Percentiles rank a stretch among this genome's conserved stretches.
phyloP scores from a whole-genome alignment of 2,113 vertebrate species.

The Myrmecophaga tridactyla region DNA sequence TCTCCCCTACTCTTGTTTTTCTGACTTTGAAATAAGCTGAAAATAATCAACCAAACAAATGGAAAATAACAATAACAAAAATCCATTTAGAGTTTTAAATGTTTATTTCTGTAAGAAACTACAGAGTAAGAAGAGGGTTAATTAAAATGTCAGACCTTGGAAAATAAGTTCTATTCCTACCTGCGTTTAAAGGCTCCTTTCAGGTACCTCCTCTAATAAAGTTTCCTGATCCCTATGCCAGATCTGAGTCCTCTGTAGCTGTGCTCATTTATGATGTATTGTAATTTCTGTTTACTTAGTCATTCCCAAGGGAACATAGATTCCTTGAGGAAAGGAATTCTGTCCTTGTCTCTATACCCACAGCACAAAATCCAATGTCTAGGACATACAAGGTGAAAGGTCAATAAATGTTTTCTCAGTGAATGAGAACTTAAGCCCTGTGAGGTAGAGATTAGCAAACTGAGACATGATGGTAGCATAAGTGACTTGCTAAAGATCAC shows the following conservation, averaged over 20 bases:
- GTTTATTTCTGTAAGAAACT: conserved; percentile 1
- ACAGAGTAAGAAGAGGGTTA: not conserved
- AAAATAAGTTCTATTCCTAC: conserved; percentile 20
- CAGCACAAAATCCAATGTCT: conserved; percentile 56
- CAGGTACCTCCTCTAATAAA: not conserved
- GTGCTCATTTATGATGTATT: not conserved
- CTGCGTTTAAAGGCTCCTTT: not conserved
- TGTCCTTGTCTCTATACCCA: not conserved
- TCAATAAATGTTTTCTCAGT: conserved; percentile 54
- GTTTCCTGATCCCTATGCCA: not conserved
- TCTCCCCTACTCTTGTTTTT: not conserved
- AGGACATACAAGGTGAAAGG: not conserved
- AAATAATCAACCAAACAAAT: not conserved
- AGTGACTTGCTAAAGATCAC: not conserved
- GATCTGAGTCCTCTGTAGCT: not conserved
- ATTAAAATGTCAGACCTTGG: not conserved
- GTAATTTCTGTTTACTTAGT: not conserved
- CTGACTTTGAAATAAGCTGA: not conserved
- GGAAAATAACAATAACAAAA: not conserved
- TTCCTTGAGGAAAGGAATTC: not conserved
- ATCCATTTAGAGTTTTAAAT: not conserved
- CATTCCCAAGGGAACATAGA: not conserved
- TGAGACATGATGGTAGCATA: not conserved
- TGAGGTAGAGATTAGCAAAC: not conserved
- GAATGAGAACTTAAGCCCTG: not conserved